These are phyloP conservation scores for Lasiurus cinereus DNA, from an alignment of 2,113 vertebrate genomes.

Conservation along the genomic window DNA sequence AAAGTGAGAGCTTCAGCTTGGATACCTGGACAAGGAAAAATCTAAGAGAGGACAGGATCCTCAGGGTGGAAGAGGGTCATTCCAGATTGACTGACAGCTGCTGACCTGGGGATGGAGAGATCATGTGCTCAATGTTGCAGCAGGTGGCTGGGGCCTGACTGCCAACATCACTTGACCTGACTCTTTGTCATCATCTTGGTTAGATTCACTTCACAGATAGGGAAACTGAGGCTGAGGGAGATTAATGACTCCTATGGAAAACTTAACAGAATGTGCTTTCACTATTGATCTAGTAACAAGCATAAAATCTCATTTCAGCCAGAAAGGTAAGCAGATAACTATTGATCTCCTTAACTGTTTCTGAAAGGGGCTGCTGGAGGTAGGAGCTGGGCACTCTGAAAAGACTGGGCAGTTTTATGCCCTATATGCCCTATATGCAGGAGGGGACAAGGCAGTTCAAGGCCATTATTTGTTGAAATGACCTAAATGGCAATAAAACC, in stretches of 20 bases:
- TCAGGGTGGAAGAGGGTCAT: not conserved
- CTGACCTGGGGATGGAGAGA: not conserved
- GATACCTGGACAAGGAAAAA: not conserved
- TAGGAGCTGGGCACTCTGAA: not conserved
- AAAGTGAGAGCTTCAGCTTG: not conserved
- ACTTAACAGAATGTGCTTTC: conserved; percentile 59
- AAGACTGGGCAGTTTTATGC: not conserved
- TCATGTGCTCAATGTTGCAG: not conserved
- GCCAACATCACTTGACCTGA: conserved; percentile 58
- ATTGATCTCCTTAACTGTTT: not conserved
- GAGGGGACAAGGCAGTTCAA: not conserved
- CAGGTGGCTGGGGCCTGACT: not conserved
- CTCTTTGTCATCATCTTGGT: conserved; percentile 50
- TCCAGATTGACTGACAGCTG: not conserved
- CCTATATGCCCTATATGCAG: not conserved
- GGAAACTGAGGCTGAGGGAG: conserved; percentile 74
- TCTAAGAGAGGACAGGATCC: not conserved
- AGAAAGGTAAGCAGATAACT: conserved; percentile 51
- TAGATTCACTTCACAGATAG: conserved; percentile 58
- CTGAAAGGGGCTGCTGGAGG: not conserved
- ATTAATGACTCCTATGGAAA: conserved; percentile 47
- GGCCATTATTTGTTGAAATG: not conserved
- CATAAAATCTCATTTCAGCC: conserved; percentile 57
- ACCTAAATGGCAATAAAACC: not conserved
- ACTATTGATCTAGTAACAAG: conserved; percentile 58